Base-by-base conservation (phyloP, 2,113 vertebrate species). In the Australoheros scitulus region DNA sequence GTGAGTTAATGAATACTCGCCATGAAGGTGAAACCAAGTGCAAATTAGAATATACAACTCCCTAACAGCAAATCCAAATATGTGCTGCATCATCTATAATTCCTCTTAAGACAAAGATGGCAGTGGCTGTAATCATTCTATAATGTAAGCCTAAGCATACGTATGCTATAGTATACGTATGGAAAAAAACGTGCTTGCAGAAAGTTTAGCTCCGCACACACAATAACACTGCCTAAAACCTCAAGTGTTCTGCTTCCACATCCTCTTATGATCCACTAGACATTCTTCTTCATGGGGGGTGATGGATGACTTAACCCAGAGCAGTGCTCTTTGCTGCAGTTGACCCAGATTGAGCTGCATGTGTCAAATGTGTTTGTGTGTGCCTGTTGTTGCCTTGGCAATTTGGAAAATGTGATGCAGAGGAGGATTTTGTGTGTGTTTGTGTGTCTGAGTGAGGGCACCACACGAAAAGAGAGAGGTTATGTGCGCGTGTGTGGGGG, bases 291-390 rank as follows among this genome's bases (percentile, higher is more conserved):
- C 77, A 75, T 9, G 6, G 76, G 87, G 76, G 84, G 75, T 84
- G 89, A 90, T 86, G 74, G 88, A 91, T 87, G 91, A 88, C 87
- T 90, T 93, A 82, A 91, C 83, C 91, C 80, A 87, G 88, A 87
- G 81, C 83, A 9, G 68, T 43, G 29, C 82, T 81, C 50, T 79
- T 74, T 78, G 47, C 75, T 82, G 81, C 63, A 61, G 78, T 74
- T 90, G 90, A 92, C 92, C 92, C 83, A 87, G 50, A 81, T 68
- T 91, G 86, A 87, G 88, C 87, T 86, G 11, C 22, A 32, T 65
- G 70, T 63, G 34, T 80, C n/a, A 32, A 59, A 64, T 78, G 47
- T 80, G 60, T 85, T n/a, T 86, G 22, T 63, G 43, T 64, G 52
- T 76, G 13, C 77, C 80, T 79, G 81, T 77, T 72, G 61, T 70